These are phyloP conservation scores for Liodrosophila aerea DNA, from an alignment of 2,888 invertebrate species.

Conservation along the genomic window DNA sequence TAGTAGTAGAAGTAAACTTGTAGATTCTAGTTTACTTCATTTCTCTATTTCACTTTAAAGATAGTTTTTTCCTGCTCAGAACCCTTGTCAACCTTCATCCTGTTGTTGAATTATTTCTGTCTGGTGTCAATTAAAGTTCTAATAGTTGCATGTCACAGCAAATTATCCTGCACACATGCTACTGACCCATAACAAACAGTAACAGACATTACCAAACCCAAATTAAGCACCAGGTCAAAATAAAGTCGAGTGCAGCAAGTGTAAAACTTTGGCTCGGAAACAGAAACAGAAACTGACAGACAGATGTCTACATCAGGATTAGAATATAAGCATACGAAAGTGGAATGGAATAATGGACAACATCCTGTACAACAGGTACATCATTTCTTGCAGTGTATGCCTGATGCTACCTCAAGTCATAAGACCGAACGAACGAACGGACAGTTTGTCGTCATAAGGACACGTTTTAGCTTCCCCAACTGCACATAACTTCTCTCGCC, in stretches of 20 bases:
- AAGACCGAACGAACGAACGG: not conserved
- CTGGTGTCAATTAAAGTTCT: conserved; percentile 64
- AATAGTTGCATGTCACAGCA: conserved; percentile 57
- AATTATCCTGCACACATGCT: conserved; percentile 54
- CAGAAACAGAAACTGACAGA: conserved; percentile 22
- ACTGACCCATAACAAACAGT: conserved; percentile 37
- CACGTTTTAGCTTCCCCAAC: conserved; percentile 41
- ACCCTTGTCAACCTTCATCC: conserved; percentile 30
- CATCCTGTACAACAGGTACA: not conserved
- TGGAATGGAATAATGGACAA: conserved; percentile 1
- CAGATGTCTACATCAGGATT: not conserved
- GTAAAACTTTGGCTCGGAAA: conserved; percentile 45
- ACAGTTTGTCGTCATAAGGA: conserved; percentile 51
- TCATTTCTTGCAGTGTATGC: not conserved
- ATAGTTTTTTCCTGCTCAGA: no score
- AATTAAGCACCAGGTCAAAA: conserved; percentile 39
- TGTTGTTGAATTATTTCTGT: conserved; percentile 12
- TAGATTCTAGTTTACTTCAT: no score
- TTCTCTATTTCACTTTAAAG: no score
- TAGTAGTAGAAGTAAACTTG: no score
- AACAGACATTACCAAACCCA: conserved; percentile 27
- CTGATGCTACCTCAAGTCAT: not conserved
- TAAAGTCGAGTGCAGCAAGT: conserved; percentile 42
- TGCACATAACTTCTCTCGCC: conserved; percentile 32
- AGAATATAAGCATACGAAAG: not conserved